Conservation (phyloP, 2,797 vertebrate genomes). For the Rallus crepitans region DNA sequence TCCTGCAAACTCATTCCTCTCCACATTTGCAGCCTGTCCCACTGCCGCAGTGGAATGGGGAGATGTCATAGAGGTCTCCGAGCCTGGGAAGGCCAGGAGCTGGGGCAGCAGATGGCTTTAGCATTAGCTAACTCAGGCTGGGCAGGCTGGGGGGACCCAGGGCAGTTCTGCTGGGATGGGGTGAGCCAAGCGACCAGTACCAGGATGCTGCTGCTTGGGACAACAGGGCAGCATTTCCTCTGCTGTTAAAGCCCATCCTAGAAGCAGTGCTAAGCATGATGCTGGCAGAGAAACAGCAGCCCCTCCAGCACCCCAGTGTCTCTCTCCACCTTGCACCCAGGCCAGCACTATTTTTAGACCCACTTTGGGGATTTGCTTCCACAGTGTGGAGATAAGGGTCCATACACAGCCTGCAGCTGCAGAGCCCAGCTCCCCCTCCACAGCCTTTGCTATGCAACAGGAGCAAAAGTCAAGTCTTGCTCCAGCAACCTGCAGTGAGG, state of each 20-base stretch:
- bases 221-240: fast-evolving
- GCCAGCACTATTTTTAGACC: constrained; percentile 3
- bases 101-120: neutral
- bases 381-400: neutral
- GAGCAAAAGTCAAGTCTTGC: neutral
- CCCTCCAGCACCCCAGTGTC: neutral
- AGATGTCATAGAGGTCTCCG: neutral
- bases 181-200: neutral
- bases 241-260: neutral
- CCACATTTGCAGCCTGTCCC: fast-evolving
- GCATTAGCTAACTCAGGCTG: neutral
- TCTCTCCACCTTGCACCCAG: neutral
- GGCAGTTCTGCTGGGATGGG: fast-evolving
- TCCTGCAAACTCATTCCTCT: neutral
- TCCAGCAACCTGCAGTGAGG: neutral
- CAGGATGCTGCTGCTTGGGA: neutral
- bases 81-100: neutral
- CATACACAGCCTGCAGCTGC: neutral
- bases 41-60: fast-evolving
- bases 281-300: neutral
- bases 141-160: neutral
- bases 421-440: neutral
- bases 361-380: neutral
- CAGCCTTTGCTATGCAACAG: neutral
- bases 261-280: neutral